These are phyloP conservation scores for Lonchura striata DNA, from an alignment of 2,113 vertebrate species.

Conservation along the genomic window DNA sequence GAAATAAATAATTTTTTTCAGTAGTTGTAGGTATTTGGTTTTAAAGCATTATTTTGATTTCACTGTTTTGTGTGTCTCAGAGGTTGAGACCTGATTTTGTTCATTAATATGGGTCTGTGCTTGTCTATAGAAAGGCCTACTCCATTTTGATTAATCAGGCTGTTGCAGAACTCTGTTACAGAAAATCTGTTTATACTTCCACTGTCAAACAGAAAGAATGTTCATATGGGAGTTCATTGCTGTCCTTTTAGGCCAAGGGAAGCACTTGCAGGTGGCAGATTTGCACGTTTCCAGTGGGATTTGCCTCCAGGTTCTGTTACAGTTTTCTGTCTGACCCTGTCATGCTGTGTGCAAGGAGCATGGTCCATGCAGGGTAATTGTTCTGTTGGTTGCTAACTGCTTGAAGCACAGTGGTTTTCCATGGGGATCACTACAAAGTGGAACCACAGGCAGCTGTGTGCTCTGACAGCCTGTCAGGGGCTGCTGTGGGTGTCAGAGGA, in stretches of 20 bases:
- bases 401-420: neutral
- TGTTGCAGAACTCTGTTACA: neutral
- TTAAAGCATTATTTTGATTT: neutral
- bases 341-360: neutral
- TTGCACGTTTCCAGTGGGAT: neutral
- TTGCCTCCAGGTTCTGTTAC: neutral
- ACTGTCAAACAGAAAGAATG: neutral
- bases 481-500: neutral
- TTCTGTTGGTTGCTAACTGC: neutral
- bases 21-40: neutral
- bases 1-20: neutral
- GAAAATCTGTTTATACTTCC: neutral
- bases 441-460: accelerated
- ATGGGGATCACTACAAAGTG: accelerated
- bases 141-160: neutral
- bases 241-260: neutral
- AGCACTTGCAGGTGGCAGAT: neutral
- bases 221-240: neutral
- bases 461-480: neutral
- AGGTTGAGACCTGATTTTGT: neutral
- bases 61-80: neutral
- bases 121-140: neutral
- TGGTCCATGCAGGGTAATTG: neutral
- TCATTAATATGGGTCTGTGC: neutral
- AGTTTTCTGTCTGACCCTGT: neutral